Percentiles rank a stretch among this genome's conserved stretches.
Conservation (phyloP, 2,888 invertebrate species). For the Synanthedon formicaeformis region DNA sequence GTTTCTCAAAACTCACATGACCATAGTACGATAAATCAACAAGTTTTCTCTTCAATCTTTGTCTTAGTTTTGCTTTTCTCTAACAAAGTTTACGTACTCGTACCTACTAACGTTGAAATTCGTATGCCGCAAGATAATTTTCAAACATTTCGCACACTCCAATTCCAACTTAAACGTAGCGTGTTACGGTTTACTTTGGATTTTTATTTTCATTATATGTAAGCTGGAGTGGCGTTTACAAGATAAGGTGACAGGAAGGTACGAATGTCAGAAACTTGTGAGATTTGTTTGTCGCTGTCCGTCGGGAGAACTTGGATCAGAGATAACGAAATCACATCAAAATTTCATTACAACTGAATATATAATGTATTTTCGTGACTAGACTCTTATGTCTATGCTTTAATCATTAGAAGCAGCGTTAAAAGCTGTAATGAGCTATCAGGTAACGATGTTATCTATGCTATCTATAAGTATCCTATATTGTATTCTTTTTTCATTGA, state of each 20-base stretch:
- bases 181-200: background rate
- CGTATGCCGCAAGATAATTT: background rate
- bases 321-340: background rate
- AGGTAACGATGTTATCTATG: too few species aligned
- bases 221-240: background rate
- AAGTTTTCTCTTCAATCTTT: background rate
- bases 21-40: background rate
- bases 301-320: background rate
- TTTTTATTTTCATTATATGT: background rate
- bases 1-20: background rate
- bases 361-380: too few species aligned
- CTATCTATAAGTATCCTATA: too few species aligned
- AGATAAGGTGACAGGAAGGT: background rate
- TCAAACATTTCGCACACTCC: too few species aligned
- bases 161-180: background rate
- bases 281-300: background rate
- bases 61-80: background rate
- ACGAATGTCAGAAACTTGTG: background rate
- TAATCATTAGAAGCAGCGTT: too few species aligned
- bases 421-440: too few species aligned
- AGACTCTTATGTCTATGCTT: too few species aligned
- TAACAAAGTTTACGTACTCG: background rate
- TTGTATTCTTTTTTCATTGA: too few species aligned
- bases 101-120: background rate
- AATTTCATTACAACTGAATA: too few species aligned